Percentiles rank a stretch among this genome's conserved stretches.
These are phyloP conservation scores for Adoxophyes honmai DNA, from an alignment of 1,140 invertebrate species.

Conservation along the genomic window DNA sequence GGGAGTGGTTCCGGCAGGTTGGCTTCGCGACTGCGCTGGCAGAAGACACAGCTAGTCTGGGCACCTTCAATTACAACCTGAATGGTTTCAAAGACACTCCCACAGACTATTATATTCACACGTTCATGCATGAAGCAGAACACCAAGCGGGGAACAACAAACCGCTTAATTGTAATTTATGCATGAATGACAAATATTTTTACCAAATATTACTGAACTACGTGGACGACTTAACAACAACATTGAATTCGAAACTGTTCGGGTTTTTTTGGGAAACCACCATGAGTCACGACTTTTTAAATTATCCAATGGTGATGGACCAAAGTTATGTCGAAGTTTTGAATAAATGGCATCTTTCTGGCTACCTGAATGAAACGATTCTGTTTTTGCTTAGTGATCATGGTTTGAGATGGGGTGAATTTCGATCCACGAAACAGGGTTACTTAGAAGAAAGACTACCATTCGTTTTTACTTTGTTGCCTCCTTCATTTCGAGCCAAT, in stretches of 20 bases:
- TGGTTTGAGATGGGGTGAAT: slow-evolving; percentile 89
- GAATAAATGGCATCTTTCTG: slow-evolving; percentile 73
- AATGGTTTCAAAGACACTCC: slow-evolving; percentile 84
- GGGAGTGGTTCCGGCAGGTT: slow-evolving; percentile 82
- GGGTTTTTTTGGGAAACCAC: slow-evolving; percentile 87
- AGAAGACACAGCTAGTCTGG: slow-evolving; percentile 83
- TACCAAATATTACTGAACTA: slow-evolving; percentile 79
- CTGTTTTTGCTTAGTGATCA: slow-evolving; percentile 94
- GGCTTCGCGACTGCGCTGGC: slow-evolving; percentile 85
- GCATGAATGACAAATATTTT: slow-evolving; percentile 78
- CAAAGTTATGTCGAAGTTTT: slow-evolving; percentile 77
- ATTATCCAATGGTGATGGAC: slow-evolving; percentile 83
- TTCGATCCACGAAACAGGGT: slow-evolving; percentile 84
- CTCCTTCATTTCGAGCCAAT: slow-evolving; percentile 81
- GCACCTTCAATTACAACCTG: slow-evolving; percentile 86
- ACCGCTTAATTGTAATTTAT: slow-evolving; percentile 77
- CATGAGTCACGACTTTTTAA: slow-evolving; percentile 85
- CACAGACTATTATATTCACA: slow-evolving; percentile 86
- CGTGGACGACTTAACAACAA: slow-evolving; percentile 77
- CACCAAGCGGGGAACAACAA: slow-evolving; percentile 77
- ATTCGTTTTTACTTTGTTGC: slow-evolving; percentile 87
- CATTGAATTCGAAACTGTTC: slow-evolving; percentile 79
- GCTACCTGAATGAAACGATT: slow-evolving; percentile 81
- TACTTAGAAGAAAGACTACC: slow-evolving; percentile 93
- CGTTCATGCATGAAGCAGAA: slow-evolving; percentile 79